Conservation (phyloP, 2,113 vertebrate species). For the Caranx melampygus region DNA sequence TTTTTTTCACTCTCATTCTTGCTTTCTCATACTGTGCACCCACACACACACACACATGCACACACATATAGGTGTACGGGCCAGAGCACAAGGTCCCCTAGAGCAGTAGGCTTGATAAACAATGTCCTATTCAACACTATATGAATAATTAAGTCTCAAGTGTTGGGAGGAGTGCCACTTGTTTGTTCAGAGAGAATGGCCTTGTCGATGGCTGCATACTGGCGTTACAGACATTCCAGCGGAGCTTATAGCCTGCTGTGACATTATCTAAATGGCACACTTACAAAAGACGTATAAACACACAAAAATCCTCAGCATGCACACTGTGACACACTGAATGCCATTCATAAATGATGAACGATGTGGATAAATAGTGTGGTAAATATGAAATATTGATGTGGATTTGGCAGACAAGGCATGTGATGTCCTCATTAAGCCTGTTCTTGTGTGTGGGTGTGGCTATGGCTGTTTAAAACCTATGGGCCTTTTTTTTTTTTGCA, state of each 20-base stretch:
- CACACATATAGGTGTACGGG: constrained; percentile 53
- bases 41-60: constrained; percentile 35
- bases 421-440: constrained; percentile 54
- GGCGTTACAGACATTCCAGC: constrained; percentile 59
- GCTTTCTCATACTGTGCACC: constrained; percentile 10
- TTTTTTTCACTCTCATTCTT: constrained; percentile 20
- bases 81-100: constrained; percentile 56
- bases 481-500: constrained; percentile 10
- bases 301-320: constrained; percentile 32
- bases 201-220: constrained; percentile 57
- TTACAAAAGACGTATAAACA: constrained; percentile 60
- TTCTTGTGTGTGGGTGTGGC: constrained; percentile 2
- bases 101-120: constrained; percentile 75
- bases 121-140: constrained; percentile 79
- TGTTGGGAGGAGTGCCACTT: constrained; percentile 67
- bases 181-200: constrained; percentile 74
- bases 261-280: constrained; percentile 82
- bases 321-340: constrained; percentile 58
- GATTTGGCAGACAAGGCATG: constrained; percentile 59
- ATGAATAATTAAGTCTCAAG: constrained; percentile 80
- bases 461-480: constrained; percentile 6
- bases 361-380: constrained; percentile 74
- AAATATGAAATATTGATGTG: constrained; percentile 79
- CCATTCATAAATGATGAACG: constrained; percentile 76
- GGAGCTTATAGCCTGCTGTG: constrained; percentile 65